These are phyloP conservation scores for Thyatira batis DNA, from an alignment of 2,888 invertebrate genomes.

Conservation along the genomic window DNA sequence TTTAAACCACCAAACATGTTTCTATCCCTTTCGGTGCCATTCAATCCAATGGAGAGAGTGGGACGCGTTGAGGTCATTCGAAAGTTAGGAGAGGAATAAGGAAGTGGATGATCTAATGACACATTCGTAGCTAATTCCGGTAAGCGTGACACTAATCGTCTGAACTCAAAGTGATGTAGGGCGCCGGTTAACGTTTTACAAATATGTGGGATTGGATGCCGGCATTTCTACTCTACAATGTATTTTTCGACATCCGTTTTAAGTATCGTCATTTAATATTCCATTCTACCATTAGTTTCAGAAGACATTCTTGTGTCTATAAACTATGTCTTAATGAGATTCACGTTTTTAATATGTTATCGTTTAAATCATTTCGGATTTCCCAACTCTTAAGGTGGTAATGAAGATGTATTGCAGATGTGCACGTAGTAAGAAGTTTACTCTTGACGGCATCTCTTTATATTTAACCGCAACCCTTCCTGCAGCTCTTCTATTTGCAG, in stretches of 20 bases:
- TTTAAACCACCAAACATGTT: slow-evolving; percentile 22
- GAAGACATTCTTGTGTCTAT: neutral
- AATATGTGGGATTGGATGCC: slow-evolving; percentile 48
- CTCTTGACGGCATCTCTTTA: neutral
- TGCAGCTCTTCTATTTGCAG: neutral
- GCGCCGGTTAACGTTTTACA: slow-evolving; percentile 44
- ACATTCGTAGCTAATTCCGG: slow-evolving; percentile 65
- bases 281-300: neutral
- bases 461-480: neutral
- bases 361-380: neutral
- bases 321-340: neutral
- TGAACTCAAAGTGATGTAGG: slow-evolving; percentile 41
- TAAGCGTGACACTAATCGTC: slow-evolving; percentile 64
- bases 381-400: neutral
- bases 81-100: slow-evolving; percentile 40
- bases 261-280: slow-evolving; percentile 30
- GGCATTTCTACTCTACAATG: slow-evolving; percentile 27
- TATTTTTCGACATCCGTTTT: slow-evolving; percentile 46
- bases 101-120: slow-evolving; percentile 70
- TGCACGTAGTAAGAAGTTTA: neutral
- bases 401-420: too few species aligned
- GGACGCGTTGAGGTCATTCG: slow-evolving; percentile 23
- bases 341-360: neutral
- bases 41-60: slow-evolving; percentile 7
- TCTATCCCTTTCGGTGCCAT: slow-evolving; percentile 31